phyloP scores from a whole-genome alignment of 2,888 invertebrate species.

The Mesorhabditis sp. region DNA sequence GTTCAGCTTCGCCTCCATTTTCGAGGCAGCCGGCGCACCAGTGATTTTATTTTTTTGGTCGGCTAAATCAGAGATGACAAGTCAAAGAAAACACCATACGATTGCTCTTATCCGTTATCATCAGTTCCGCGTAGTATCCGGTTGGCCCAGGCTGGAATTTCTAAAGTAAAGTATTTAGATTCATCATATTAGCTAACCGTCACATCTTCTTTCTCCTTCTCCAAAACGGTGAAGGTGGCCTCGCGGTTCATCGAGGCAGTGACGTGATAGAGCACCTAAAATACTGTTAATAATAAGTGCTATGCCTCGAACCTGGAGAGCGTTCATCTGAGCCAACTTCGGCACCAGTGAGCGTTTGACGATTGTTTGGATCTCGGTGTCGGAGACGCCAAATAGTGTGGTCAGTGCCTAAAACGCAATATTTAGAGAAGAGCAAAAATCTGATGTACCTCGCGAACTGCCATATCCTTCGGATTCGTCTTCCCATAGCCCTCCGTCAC shows the following conservation, averaged over 20 bases:
- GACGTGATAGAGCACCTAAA: slow-evolving; percentile 15
- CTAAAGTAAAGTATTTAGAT: too few relatives aligned
- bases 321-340: not conserved
- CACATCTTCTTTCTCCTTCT: slow-evolving; percentile 10
- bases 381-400: not conserved
- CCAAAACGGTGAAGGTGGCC: slow-evolving; percentile 10
- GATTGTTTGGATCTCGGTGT: not conserved
- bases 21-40: slow-evolving; percentile 14
- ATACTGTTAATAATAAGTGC: not conserved
- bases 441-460: slow-evolving; percentile 8
- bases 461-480: slow-evolving; percentile 14
- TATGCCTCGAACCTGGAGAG: not conserved
- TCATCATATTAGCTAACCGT: not conserved
- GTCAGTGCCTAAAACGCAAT: not conserved
- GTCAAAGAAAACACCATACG: not conserved
- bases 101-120: not conserved
- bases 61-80: not conserved
- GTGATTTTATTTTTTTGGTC: slow-evolving; percentile 8
- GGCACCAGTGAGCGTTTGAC: slow-evolving; percentile 1
- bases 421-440: not conserved
- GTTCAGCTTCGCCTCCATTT: slow-evolving; percentile 22
- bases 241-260: slow-evolving; percentile 11
- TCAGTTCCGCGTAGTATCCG: not conserved
- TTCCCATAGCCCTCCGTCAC: slow-evolving; percentile 10
- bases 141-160: not conserved